A percentile compares a stretch with the other conserved stretches of the same genome.
phyloP scores from a whole-genome alignment of 2,888 invertebrate species.

The Leptarthrus brevirostris region DNA sequence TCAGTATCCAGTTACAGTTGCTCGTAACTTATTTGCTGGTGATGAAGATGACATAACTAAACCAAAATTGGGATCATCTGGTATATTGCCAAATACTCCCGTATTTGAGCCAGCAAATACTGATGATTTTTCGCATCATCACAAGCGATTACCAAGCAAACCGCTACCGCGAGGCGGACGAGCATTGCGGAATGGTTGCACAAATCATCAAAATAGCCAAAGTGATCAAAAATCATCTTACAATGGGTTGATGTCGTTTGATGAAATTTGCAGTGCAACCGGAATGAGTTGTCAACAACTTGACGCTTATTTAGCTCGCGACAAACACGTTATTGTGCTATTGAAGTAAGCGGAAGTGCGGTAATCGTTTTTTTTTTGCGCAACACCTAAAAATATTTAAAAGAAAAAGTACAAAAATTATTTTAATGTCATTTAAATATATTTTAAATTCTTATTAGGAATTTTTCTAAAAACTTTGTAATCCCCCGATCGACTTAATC shows the following conservation, averaged over 20 bases:
- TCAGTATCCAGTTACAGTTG: conserved; percentile 70
- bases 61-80: conserved; percentile 52
- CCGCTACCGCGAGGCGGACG: conserved; percentile 54
- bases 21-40: conserved; percentile 57
- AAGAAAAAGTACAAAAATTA: not conserved
- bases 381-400: no score
- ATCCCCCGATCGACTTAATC: no score
- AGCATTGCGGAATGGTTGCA: not conserved
- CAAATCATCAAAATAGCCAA: not conserved
- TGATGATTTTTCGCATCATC: not conserved
- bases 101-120: conserved; percentile 36
- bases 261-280: conserved; percentile 86
- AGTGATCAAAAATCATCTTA: conserved; percentile 57
- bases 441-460: no score
- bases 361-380: no score
- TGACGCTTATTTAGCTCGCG: conserved; percentile 81
- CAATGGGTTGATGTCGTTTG: conserved; percentile 73
- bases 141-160: conserved; percentile 46
- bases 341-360: conserved; percentile 71
- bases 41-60: conserved; percentile 54
- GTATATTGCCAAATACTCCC: conserved; percentile 48
- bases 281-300: conserved; percentile 77
- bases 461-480: no score
- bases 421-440: not conserved
- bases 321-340: conserved; percentile 78